These are phyloP conservation scores for Chiroxiphia lanceolata DNA, from an alignment of 2,797 vertebrate species.

Conservation along the genomic window DNA sequence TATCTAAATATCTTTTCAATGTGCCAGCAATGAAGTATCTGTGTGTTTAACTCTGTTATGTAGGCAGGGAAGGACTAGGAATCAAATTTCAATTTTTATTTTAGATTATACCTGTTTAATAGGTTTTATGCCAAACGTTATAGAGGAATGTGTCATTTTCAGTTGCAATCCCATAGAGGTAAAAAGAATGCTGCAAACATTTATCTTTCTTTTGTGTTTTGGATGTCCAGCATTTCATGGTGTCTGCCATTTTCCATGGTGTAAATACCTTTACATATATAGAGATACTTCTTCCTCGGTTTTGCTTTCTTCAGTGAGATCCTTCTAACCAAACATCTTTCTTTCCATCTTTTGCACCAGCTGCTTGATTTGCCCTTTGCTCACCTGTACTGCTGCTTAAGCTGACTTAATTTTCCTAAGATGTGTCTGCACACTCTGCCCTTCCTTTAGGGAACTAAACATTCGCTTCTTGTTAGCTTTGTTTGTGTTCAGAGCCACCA, in stretches of 20 bases:
- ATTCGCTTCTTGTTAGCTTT: background rate
- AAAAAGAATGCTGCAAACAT: background rate
- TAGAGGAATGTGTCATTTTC: background rate
- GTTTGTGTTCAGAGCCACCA: background rate
- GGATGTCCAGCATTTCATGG: rapidly evolving
- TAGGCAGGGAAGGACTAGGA: background rate
- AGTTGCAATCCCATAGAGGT: background rate
- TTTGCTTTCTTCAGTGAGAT: background rate
- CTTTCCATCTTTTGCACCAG: background rate
- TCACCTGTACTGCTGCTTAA: background rate
- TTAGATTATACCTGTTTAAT: background rate
- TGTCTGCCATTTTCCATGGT: background rate
- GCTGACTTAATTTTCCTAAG: background rate
- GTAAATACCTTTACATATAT: background rate
- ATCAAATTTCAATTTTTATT: background rate
- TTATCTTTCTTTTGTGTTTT: background rate
- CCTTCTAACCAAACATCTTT: background rate
- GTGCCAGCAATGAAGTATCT: background rate
- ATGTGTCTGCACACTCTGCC: background rate
- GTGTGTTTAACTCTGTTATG: background rate
- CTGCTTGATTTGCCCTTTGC: background rate
- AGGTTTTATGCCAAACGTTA: background rate
- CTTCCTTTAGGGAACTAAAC: background rate
- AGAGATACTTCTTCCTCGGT: background rate
- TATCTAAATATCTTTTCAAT: background rate